These are phyloP conservation scores for Eira barbara DNA, from an alignment of 2,113 vertebrate species.

Conservation along the genomic window DNA sequence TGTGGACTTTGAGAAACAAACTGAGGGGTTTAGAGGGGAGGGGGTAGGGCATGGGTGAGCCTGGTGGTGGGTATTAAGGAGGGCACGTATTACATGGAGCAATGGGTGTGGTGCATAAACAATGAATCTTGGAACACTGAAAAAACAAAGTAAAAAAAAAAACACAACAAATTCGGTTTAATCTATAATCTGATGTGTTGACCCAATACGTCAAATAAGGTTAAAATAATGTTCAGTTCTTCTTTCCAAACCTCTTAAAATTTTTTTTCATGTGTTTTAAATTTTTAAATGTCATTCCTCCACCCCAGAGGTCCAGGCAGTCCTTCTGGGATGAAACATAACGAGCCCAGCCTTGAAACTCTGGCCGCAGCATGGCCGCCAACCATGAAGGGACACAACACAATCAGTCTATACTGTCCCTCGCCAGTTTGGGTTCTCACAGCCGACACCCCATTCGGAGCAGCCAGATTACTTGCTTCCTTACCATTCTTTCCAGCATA, in stretches of 20 bases:
- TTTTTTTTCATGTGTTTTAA: background rate
- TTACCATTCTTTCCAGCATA: constrained; percentile 91
- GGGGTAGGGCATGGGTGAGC: too few relatives aligned
- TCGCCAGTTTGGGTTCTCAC: background rate
- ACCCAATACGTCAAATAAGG: background rate
- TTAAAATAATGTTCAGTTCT: background rate
- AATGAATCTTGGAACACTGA: too few relatives aligned
- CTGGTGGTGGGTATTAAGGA: too few relatives aligned
- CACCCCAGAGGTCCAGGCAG: background rate
- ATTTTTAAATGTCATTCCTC: background rate
- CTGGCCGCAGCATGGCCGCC: background rate
- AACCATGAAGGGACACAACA: background rate
- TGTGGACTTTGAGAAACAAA: too few relatives aligned
- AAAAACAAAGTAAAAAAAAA: background rate
- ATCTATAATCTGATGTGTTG: background rate
- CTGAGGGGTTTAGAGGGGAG: too few relatives aligned
- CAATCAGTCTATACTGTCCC: too few relatives aligned
- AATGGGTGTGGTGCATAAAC: too few relatives aligned
- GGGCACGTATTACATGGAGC: too few relatives aligned
- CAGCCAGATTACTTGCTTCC: background rate
- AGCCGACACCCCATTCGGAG: background rate
- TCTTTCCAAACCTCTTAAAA: background rate
- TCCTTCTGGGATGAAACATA: background rate
- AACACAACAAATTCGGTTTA: background rate
- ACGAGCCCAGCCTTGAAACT: background rate